Base-by-base conservation (phyloP, 2,888 invertebrate genomes). In the Hemithea aestivaria region DNA sequence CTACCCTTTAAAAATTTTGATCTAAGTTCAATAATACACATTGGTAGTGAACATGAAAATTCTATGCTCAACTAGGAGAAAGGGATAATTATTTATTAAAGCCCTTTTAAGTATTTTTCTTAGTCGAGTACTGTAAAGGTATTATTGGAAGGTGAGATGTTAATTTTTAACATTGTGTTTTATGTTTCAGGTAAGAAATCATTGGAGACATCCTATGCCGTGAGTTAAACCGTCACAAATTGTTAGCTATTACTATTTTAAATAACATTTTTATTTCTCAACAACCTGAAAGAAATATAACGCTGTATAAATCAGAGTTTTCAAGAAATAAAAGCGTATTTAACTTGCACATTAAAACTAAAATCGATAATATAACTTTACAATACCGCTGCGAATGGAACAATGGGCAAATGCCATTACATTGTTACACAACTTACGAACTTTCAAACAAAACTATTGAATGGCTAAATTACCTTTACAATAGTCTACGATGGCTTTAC, bases 391-490 rank as follows among this genome's bases (percentile, higher is more conserved):
- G 22, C 10, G 36, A 42, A 37, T 32, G 12, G 35, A 53, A 58
- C 57, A 58, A 58, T 54, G 28, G 48, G 24, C 20, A 20, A 42
- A 32, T 48, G 45, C 50, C 39, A 41, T 41, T 29, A 37, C 41
- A 52, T 48, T 52, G 48, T 50, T 46, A 43, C 41, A 48, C 36
- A 42, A 42, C 41, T 42, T 42, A 30, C 41, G 10, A 33, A 38
- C 40, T 35, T 45, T 36, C 30, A 31, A 40, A 40, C 63, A 53
- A 68, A 72, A 66, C 69, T 66, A 72, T 73, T 62, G 61, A 62
- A 55, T 62, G 65, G 60, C 62, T 62, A 70, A 71, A 72, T 69
- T 73, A 66, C 67, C 66, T 67, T 68, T 57, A 62, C 52, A 61
- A 40, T 55, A 56, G 60, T 66, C 58, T 59, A 61, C 56, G 61